Evolutionary conservation across 2,797 vertebrate genomes (phyloP), one percentile per base, ranked within the genome.

Genomic region (Myotis daubentonii): DNA sequence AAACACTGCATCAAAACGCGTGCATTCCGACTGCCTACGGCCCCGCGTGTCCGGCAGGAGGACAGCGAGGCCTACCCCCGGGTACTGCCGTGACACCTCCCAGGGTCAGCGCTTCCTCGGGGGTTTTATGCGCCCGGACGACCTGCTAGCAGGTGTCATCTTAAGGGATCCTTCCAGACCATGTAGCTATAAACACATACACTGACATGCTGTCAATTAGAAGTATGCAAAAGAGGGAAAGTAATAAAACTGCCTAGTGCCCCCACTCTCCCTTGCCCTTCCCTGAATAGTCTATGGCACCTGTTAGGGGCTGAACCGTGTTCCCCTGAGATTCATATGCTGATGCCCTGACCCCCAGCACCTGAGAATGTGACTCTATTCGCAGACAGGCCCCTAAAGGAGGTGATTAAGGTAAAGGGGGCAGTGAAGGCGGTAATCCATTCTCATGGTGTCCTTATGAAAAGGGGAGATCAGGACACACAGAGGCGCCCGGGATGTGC

Each of bases 1-100:
- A 78, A 97, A 94, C 4, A 97, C 25, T 12, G 91, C 89, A 88
- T 96, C 96, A 98, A 96, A 94, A 94, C 1, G 87, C 57, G 95
- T 51, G 89, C 0, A 0, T 65, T 87, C 68, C 95, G 83, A 57
- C 25, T 96, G 81, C 87, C 78, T 78, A 87, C 8, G 22, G 44
- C 44, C 20, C 87, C 85, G 70, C 5, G 28, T 84, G 89, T 72
- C 87, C 74, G 75, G 92, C 75, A 81, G 75, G 51, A 57, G 51
- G 89, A 78, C 28, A 60, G 41, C 49, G 79, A 80, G 62, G 65
- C 68, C 94, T 93, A 80, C 84, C 41, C 53, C 30, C 0, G 49
- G 3, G 8, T 25, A 79, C 57, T 23, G 8, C 44, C 2, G 0
- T 5, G 51, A 25, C 23, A 38, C 23, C 57, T 68, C 87, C 68